Percentiles rank a stretch among this genome's conserved stretches.
These are phyloP conservation scores for Ptycholaimellus sp. DNA, from an alignment of 2,888 invertebrate genomes.

Conservation along the genomic window DNA sequence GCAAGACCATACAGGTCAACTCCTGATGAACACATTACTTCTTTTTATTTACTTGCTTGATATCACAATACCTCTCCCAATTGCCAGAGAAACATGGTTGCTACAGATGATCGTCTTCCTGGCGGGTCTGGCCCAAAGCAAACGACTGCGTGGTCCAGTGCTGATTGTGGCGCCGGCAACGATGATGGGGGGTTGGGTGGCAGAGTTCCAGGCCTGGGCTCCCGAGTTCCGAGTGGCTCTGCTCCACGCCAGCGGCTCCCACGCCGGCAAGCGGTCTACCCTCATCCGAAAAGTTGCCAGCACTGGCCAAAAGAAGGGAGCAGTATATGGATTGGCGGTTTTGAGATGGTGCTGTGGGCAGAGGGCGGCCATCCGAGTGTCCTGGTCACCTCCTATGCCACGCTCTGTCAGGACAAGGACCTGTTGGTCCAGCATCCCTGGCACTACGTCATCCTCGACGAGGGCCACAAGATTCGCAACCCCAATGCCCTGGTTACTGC, in stretches of 20 bases:
- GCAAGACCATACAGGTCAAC: constrained; percentile 68
- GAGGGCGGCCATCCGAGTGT: too few relatives aligned
- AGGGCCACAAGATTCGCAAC: constrained; percentile 79
- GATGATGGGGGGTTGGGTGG: constrained; percentile 76
- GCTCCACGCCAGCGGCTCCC: constrained; percentile 59
- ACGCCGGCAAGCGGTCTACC: constrained; percentile 35
- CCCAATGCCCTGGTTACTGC: constrained; percentile 42
- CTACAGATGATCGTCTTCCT: too few relatives aligned
- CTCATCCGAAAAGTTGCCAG: constrained; percentile 10
- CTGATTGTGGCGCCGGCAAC: constrained; percentile 71
- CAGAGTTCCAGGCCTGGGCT: constrained; percentile 71
- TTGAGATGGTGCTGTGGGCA: too few relatives aligned
- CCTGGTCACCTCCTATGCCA: constrained; percentile 57
- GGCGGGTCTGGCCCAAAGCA: too few relatives aligned
- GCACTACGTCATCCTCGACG: constrained; percentile 70
- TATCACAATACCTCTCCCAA: too few relatives aligned
- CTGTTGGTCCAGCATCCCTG: constrained; percentile 45
- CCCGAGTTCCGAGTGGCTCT: constrained; percentile 56
- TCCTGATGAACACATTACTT: too few relatives aligned
- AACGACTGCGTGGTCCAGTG: constrained; percentile 61
- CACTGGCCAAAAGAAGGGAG: too few relatives aligned
- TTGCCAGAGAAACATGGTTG: too few relatives aligned
- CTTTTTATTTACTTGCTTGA: too few relatives aligned
- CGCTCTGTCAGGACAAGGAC: constrained; percentile 47
- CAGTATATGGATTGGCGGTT: too few relatives aligned